Conservation (phyloP, 2,888 invertebrate species). For the Eupithecia vulgata region DNA sequence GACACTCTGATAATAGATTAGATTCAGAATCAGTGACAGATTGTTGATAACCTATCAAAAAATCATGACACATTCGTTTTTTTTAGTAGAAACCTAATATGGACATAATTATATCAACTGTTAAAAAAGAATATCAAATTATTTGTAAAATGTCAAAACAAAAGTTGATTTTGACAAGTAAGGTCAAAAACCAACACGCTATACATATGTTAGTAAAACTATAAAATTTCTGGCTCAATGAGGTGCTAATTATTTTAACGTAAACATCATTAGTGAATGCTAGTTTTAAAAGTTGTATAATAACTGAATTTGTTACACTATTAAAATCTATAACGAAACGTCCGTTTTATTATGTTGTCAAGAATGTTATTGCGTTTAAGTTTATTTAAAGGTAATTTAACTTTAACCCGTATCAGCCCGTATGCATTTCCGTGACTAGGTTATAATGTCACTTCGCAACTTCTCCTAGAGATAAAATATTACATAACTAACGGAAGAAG, state of each 20-base stretch:
- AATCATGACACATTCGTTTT: not conserved
- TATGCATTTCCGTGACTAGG: slow-evolving; percentile 2
- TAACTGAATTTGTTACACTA: not conserved
- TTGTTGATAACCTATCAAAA: not conserved
- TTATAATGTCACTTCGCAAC: slow-evolving; percentile 10
- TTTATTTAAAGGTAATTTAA: not conserved
- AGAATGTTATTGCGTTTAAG: not conserved
- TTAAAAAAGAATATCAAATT: not conserved
- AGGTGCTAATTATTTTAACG: not conserved
- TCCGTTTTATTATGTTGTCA: not conserved
- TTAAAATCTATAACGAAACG: not conserved
- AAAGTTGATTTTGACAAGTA: not conserved
- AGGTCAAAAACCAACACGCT: not conserved
- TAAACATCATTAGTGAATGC: not conserved
- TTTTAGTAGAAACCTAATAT: not conserved
- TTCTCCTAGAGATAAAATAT: slow-evolving; percentile 23
- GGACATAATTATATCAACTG: not conserved
- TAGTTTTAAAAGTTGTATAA: not conserved
- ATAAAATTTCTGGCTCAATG: not conserved
- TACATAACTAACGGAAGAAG: slow-evolving; percentile 30
- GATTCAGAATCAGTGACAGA: not conserved
- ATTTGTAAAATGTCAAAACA: not conserved
- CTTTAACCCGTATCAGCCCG: not conserved
- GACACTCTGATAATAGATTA: not conserved
- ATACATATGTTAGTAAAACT: not conserved